Base-by-base conservation (phyloP, 2,888 invertebrate genomes). In the Diogma glabrata region DNA sequence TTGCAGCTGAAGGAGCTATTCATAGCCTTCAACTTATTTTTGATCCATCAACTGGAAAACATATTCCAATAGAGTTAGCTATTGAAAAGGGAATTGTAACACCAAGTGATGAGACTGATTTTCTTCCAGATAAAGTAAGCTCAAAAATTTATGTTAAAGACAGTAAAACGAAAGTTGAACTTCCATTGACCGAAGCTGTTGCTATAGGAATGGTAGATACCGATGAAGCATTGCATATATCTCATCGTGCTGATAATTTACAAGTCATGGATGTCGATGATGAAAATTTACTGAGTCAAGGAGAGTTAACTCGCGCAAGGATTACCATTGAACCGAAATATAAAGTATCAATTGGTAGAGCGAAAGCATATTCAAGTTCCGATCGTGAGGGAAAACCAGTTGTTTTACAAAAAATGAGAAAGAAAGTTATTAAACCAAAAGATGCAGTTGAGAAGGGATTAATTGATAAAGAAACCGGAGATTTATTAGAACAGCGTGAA, bases 11-110 rank as follows among this genome's bases (percentile, higher is more conserved):
- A 52, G 79, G 81, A 57, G 76, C 82, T 1, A 75, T 84, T 51
- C 80, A 83, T 64, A 75, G 81, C 1, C 76, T 85, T 4, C 76
- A 73, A 57, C 80, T 84, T 73, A 78, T 85, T 12, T 72, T 78
- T 51, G 90, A 93, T 67, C 89, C 92, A 1, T 78, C 77, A 59
- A 85, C 88, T 1, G 89, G 87, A 3, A 81, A 87, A 63, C 80
- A 82, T 62, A 74, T 90, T 57, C 85, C 87, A 2, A 77, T 88
- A 59, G 84, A 87, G 67, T 82, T 86, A 49, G 92, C 92, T 3
- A 78, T 87, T 57, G 79, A 84, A 63, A 75, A 82, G 54, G 89
- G 88, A 7, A 67, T 84, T 53, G 82, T 91, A 52, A 83, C 68
- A 1, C 64, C 68, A 1, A 58, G 64, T 17, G 70, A 69, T 55